Percentiles rank a stretch among this genome's conserved stretches.
Conservation (phyloP, 2,888 invertebrate genomes). For the Euphydryas editha region DNA sequence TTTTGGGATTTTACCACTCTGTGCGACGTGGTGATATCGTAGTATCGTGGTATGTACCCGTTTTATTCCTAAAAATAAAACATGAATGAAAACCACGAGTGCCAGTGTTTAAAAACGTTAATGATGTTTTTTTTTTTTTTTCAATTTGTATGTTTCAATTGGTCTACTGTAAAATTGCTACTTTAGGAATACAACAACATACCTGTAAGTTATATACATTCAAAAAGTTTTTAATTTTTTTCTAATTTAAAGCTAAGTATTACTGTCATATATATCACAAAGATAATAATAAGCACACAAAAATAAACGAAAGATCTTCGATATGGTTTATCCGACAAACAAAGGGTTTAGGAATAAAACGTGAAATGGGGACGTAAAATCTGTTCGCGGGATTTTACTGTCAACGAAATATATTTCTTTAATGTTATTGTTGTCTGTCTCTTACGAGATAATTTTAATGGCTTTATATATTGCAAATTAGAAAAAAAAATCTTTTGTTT, state of each 20-base stretch:
- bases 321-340: conserved; percentile 14
- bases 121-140: too few relatives aligned
- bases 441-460: neutral
- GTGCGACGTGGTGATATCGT: too few relatives aligned
- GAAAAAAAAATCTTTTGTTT: neutral
- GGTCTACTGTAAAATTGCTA: too few relatives aligned
- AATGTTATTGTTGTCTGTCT: conserved; percentile 2
- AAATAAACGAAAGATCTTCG: conserved; percentile 12
- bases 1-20: too few relatives aligned
- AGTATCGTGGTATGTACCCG: too few relatives aligned
- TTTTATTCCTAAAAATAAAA: neutral
- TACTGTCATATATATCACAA: neutral
- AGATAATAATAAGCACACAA: neutral
- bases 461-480: neutral
- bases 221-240: too few relatives aligned
- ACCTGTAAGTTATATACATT: too few relatives aligned
- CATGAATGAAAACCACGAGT: neutral
- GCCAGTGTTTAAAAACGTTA: too few relatives aligned
- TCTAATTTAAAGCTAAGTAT: too few relatives aligned
- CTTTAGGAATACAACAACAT: too few relatives aligned
- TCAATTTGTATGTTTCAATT: too few relatives aligned
- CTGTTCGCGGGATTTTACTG: conserved; percentile 8
- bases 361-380: conserved; percentile 21
- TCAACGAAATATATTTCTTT: conserved; percentile 13
- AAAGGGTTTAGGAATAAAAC: conserved; percentile 18